Base-by-base conservation (phyloP, 2,888 invertebrate genomes). In the Drosophila paranaensis region DNA sequence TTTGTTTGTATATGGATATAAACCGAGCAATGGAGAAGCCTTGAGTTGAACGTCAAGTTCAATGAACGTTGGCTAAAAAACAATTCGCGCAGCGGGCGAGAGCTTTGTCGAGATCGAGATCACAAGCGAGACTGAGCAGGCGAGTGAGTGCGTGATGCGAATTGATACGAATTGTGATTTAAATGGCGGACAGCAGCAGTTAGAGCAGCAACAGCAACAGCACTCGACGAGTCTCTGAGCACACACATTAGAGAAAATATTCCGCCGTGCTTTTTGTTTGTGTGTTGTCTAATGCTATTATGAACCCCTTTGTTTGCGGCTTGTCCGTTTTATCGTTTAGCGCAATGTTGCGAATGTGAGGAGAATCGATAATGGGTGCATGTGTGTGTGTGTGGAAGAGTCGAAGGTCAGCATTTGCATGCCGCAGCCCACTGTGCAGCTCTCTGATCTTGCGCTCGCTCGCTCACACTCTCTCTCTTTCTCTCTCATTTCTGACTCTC, bases 1-100 rank as follows among this genome's bases (percentile, higher is more conserved):
- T 9, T 25, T 60, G 14, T 60, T 37, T 56, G n/a, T 62, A 14
- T 54, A 27, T 60, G 11, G 53, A 37, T 68, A 60, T 66, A 48
- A 58, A 50, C 62, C 57, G 39, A 71, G 66, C 63, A 60, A 43
- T 20, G 48, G 33, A 25, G 70, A 51, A 80, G 86, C 86, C 88
- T 88, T 84, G 83, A 85, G 69, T 43, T 57, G 33, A 69, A 37
- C 54, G 65, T 25, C 48, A 68, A 64, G 84, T 84, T 84, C 84
- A 84, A 78, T 66, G 88, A 82, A 88, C 84, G 88, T 72, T 60
- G 57, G 14, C 33, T 20, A 70, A 71, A 60, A 56, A 56, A 39
- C 50, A 77, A 66, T 60, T 25, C 45, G 45, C 53, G 55, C 71
- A 71, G 37, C 60, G 30, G 37, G 30, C 48, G 60, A 45, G 77